Conservation (phyloP, 2,113 vertebrate genomes). For the Bungarus multicinctus region DNA sequence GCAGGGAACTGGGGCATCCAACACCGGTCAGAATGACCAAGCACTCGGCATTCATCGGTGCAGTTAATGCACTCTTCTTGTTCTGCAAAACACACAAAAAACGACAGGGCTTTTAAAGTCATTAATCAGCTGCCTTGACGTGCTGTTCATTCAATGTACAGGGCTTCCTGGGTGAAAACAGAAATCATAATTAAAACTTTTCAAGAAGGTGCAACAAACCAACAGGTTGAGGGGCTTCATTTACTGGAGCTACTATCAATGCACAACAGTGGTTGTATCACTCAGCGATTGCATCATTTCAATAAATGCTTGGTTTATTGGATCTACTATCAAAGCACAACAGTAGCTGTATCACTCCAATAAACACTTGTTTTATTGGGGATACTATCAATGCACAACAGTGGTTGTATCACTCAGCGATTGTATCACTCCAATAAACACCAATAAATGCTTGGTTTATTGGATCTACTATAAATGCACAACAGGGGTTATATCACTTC, state of each 20-base stretch:
- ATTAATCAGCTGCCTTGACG: slow-evolving; percentile 55
- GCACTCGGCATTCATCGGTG: slow-evolving; percentile 97
- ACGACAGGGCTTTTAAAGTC: slow-evolving; percentile 51
- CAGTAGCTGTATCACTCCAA: slow-evolving; percentile 47
- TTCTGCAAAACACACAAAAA: slow-evolving; percentile 79
- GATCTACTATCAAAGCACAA: no score
- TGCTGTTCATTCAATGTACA: slow-evolving; percentile 59
- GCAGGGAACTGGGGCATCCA: slow-evolving; percentile 99
- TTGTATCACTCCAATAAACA: no score
- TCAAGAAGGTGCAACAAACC: slow-evolving; percentile 68
- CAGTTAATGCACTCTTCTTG: slow-evolving; percentile 99
- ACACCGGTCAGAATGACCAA: slow-evolving; percentile 98
- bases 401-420: no score
- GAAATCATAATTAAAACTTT: slow-evolving; percentile 72
- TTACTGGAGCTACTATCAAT: slow-evolving; percentile 66
- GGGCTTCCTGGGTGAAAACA: slow-evolving; percentile 69
- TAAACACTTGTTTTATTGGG: no score
- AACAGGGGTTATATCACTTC: no score
- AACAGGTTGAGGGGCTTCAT: slow-evolving; percentile 63
- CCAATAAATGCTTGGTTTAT: no score
- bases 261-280: slow-evolving; percentile 57
- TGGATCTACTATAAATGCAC: no score
- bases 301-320: no score
- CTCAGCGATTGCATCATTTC: no score
- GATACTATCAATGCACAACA: no score